These are phyloP conservation scores for Drosophila sp. DNA, from an alignment of 1,140 invertebrate genomes.

Conservation along the genomic window DNA sequence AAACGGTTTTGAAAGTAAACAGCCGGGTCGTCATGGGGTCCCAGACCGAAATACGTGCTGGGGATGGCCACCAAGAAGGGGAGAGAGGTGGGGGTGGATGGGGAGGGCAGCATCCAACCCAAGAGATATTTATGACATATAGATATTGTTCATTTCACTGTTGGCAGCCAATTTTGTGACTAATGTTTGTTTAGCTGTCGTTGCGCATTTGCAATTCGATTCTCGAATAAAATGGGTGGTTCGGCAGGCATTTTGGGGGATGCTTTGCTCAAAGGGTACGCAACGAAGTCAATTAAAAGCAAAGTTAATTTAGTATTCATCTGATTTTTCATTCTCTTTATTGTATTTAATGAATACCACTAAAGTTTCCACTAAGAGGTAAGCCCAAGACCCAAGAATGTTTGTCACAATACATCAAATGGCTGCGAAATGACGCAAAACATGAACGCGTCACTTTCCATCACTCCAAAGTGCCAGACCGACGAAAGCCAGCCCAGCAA, in stretches of 20 bases:
- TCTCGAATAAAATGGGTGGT: background rate
- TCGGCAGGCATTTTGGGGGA: background rate
- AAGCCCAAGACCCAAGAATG: constrained; percentile 61
- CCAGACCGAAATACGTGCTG: constrained; percentile 28
- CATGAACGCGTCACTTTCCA: constrained; percentile 83
- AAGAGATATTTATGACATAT: constrained; percentile 73
- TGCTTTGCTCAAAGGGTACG: background rate
- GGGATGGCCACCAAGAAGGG: background rate
- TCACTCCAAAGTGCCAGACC: constrained; percentile 80
- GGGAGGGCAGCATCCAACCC: constrained; percentile 33
- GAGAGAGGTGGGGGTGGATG: background rate
- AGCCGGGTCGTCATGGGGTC: constrained; percentile 69
- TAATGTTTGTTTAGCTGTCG: constrained; percentile 81
- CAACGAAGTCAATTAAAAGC: constrained; percentile 7
- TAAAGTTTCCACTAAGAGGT: constrained; percentile 37
- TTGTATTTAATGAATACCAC: constrained; percentile 17
- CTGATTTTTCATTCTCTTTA: background rate
- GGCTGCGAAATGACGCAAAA: constrained; percentile 81
- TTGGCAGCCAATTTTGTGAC: constrained; percentile 80
- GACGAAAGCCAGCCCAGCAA: constrained; percentile 48
- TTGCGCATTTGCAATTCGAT: constrained; percentile 60
- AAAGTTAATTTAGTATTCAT: too few relatives aligned
- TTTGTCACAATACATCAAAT: constrained; percentile 83
- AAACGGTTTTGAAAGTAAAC: constrained; percentile 81
- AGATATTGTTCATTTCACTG: constrained; percentile 76